These are phyloP conservation scores for Isichthys henryi DNA, from an alignment of 2,113 vertebrate species.

Conservation along the genomic window DNA sequence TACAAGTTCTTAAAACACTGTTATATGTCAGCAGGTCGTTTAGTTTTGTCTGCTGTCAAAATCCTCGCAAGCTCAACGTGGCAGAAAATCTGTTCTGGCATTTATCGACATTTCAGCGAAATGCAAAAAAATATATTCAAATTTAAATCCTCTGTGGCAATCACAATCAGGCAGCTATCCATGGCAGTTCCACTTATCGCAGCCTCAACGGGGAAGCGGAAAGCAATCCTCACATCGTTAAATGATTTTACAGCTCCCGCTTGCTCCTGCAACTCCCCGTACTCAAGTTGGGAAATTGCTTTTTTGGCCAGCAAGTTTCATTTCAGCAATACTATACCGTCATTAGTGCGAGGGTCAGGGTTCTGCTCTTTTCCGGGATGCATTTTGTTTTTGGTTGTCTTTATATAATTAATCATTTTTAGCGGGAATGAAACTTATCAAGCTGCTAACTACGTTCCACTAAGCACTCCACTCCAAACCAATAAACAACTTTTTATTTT, in stretches of 20 bases:
- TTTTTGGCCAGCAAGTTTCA: not conserved
- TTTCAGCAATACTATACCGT: not conserved
- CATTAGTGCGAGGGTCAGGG: not conserved
- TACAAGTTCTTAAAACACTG: not conserved
- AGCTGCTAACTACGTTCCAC: constrained; percentile 26
- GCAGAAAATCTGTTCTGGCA: not conserved
- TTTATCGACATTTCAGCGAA: not conserved
- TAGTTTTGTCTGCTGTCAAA: not conserved
- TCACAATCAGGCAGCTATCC: not conserved
- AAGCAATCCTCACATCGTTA: not conserved
- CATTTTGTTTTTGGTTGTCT: not conserved
- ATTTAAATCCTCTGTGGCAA: not conserved
- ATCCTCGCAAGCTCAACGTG: not conserved
- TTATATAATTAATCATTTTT: constrained; percentile 27
- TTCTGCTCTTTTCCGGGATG: not conserved
- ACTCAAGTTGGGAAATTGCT: not conserved
- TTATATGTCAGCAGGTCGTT: not conserved
- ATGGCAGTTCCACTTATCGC: not conserved
- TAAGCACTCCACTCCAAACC: constrained; percentile 25
- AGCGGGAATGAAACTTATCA: constrained; percentile 33
- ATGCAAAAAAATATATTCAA: not conserved
- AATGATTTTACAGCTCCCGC: not conserved
- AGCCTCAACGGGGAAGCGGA: not conserved
- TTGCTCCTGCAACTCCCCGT: not conserved
- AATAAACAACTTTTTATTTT: constrained; percentile 9